These are phyloP conservation scores for Sminthurides bifidus DNA, from an alignment of 1,140 invertebrate species.

Conservation along the genomic window DNA sequence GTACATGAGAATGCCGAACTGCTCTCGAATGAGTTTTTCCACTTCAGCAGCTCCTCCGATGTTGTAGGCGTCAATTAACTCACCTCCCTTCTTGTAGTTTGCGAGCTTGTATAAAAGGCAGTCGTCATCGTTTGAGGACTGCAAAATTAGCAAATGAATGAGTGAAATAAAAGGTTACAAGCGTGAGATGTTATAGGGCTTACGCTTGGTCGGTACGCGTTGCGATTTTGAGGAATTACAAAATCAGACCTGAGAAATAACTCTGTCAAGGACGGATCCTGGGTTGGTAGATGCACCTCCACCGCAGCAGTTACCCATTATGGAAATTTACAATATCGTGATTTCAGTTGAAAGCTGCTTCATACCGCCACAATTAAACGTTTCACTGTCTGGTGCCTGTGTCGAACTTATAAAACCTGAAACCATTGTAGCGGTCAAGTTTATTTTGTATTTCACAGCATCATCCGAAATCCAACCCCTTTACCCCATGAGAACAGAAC, in stretches of 20 bases:
- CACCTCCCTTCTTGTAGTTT: constrained; percentile 69
- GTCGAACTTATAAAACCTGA: not conserved
- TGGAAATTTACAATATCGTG: not conserved
- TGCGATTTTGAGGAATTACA: not conserved
- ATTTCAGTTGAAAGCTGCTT: not conserved
- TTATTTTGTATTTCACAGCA: constrained; percentile 17
- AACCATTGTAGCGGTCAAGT: constrained; percentile 22
- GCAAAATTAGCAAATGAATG: not conserved
- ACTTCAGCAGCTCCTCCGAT: constrained; percentile 51
- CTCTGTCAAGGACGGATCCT: constrained; percentile 68
- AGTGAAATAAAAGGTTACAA: not conserved
- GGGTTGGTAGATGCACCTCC: constrained; percentile 37
- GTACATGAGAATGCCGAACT: constrained; percentile 81
- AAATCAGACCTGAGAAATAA: constrained; percentile 53
- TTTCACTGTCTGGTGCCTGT: too few relatives aligned
- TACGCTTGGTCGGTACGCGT: not conserved
- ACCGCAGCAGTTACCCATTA: constrained; percentile 31
- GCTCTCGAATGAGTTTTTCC: constrained; percentile 72
- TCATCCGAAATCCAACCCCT: constrained; percentile 4
- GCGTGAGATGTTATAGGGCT: not conserved
- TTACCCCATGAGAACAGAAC: constrained; percentile 2
- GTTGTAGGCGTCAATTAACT: constrained; percentile 56
- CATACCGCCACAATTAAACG: too few relatives aligned
- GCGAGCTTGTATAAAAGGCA: constrained; percentile 73
- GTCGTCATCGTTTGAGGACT: constrained; percentile 61